Conservation (phyloP, 2,888 invertebrate genomes). For the Euspilapteryx auroguttella region DNA sequence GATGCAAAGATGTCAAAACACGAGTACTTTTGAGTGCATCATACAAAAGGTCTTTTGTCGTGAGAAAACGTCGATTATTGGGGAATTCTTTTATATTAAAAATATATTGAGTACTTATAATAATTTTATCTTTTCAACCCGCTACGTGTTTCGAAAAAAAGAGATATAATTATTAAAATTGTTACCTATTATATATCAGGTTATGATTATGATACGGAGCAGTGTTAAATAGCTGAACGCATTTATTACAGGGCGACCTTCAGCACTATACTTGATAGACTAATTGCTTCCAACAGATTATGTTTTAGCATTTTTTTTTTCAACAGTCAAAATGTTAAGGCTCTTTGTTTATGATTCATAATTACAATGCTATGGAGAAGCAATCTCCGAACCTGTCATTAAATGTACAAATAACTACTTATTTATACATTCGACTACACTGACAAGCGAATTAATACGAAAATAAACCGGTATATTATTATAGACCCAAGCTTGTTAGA, state of each 20-base stretch:
- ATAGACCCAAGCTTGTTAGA: too few relatives aligned
- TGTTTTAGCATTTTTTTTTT: conserved; percentile 49
- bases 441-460: conserved; percentile 30
- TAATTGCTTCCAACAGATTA: conserved; percentile 52
- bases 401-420: conserved; percentile 53
- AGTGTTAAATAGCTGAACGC: conserved; percentile 14
- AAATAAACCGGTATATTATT: conserved; percentile 19
- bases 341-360: conserved; percentile 53
- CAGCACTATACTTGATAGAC: conserved; percentile 48
- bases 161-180: too few relatives aligned
- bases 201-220: conserved; percentile 21
- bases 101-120: conserved; percentile 16
- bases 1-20: conserved; percentile 32
- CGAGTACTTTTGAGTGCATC: conserved; percentile 17
- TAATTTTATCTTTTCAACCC: neutral
- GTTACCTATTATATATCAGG: too few relatives aligned
- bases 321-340: conserved; percentile 19
- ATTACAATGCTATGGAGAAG: conserved; percentile 43
- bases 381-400: conserved; percentile 54
- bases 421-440: conserved; percentile 25
- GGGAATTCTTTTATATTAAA: conserved; percentile 9
- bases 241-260: conserved; percentile 38
- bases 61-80: conserved; percentile 24
- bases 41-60: conserved; percentile 26
- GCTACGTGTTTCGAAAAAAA: too few relatives aligned